Evolutionary conservation across 1,140 invertebrate genomes (phyloP).

Genomic region (Orius laevigatus): DNA sequence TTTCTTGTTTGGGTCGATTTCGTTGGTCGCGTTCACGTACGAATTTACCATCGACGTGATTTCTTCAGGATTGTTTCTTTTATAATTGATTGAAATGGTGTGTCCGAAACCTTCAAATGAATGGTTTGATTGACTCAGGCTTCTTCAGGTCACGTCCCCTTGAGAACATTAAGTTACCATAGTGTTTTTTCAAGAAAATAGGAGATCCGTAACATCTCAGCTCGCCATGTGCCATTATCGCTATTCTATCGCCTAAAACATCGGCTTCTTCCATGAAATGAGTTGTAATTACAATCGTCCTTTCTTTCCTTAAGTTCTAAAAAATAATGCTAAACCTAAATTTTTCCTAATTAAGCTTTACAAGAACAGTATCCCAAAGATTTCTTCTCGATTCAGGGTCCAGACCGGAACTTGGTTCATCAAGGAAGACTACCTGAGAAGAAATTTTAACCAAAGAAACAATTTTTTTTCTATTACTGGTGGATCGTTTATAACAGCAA

Average conservation of each 20-base stretch:
- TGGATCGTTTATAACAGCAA: slow-evolving; percentile 37
- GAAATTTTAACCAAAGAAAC: no score
- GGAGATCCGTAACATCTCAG: slow-evolving; percentile 69
- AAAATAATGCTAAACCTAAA: slow-evolving; percentile 19
- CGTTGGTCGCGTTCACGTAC: no score
- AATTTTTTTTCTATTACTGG: slow-evolving; percentile 22
- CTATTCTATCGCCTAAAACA: slow-evolving; percentile 78
- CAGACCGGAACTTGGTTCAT: slow-evolving; percentile 39
- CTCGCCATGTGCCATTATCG: slow-evolving; percentile 71
- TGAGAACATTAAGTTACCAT: no score
- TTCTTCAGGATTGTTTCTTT: no score
- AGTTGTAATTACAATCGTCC: slow-evolving; percentile 83
- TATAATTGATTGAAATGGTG: no score
- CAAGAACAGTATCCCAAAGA: slow-evolving; percentile 38
- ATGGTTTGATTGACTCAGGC: no score
- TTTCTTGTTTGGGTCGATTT: no score
- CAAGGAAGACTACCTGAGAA: slow-evolving; percentile 49
- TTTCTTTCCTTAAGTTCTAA: slow-evolving; percentile 33
- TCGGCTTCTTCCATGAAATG: slow-evolving; percentile 99
- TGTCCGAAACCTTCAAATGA: no score
- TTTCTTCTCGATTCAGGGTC: slow-evolving; percentile 38
- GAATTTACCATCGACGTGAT: no score
- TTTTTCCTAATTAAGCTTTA: slow-evolving; percentile 9
- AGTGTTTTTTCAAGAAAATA: slow-evolving; percentile 71
- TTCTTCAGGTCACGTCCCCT: no score